Percentiles rank a stretch among this genome's conserved stretches.
phyloP scores from a whole-genome alignment of 2,113 vertebrate species.

The Notothenia coriiceps region DNA sequence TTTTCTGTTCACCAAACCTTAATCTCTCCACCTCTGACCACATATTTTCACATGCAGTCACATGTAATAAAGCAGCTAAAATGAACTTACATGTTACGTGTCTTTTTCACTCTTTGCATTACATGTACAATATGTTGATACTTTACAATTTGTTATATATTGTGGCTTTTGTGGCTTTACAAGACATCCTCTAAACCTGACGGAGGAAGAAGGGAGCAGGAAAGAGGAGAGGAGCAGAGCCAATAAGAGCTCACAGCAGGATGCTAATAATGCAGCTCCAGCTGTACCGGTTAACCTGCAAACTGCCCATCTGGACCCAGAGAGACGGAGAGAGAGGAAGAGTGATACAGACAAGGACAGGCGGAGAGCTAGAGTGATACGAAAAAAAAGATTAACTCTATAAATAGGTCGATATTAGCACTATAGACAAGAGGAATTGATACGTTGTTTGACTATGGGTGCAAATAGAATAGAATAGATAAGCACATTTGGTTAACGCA shows the following conservation, averaged over 20 bases:
- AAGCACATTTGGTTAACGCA: no score
- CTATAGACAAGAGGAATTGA: no score
- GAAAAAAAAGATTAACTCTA: constrained; percentile 30
- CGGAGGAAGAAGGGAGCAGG: constrained; percentile 53
- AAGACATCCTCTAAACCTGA: constrained; percentile 30
- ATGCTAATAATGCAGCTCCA: constrained; percentile 99
- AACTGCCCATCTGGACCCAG: constrained; percentile 99
- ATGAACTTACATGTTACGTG: background rate
- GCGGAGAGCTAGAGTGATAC: constrained; percentile 18
- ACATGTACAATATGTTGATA: background rate
- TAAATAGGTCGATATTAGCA: no score
- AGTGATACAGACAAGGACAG: constrained; percentile 70
- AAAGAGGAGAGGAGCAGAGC: constrained; percentile 84
- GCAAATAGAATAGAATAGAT: background rate
- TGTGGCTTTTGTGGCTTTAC: background rate
- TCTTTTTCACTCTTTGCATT: background rate
- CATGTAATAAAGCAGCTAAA: constrained; percentile 33
- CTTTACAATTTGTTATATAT: background rate
- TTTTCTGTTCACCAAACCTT: constrained; percentile 63
- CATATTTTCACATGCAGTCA: constrained; percentile 29
- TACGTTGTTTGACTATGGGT: background rate
- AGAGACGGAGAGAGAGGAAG: constrained; percentile 85
- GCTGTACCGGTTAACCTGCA: constrained; percentile 99
- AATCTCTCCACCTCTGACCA: constrained; percentile 39
- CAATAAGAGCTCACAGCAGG: constrained; percentile 99